Percentiles rank a stretch among this genome's conserved stretches.
phyloP scores from a whole-genome alignment of 2,797 vertebrate genomes.

The Telmatherina bonti region DNA sequence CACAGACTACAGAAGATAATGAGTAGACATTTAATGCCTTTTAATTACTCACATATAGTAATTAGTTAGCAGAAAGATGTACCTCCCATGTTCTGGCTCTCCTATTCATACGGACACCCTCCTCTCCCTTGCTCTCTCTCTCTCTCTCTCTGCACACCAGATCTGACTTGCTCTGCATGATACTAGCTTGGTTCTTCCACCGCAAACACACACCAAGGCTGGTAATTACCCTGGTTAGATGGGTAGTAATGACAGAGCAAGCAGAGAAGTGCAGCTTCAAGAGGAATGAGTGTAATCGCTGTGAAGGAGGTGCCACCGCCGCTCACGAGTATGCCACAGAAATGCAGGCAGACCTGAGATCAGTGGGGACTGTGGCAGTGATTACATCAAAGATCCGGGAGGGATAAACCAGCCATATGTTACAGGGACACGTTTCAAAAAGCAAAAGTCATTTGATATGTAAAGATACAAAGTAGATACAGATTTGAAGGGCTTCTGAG shows the following conservation, averaged over 20 bases:
- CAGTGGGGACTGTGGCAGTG: slow-evolving; percentile 18
- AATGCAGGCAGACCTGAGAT: slow-evolving; percentile 46
- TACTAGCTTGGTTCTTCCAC: slow-evolving; percentile 55
- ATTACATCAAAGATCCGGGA: slow-evolving; percentile 16
- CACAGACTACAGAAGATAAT: slow-evolving; percentile 51
- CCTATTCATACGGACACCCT: slow-evolving; percentile 35
- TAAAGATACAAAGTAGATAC: slow-evolving; percentile 5
- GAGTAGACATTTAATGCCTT: slow-evolving; percentile 56
- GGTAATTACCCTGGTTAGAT: slow-evolving; percentile 73
- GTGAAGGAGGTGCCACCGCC: slow-evolving; percentile 49
- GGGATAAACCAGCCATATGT: slow-evolving; percentile 5
- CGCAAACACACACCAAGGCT: slow-evolving; percentile 68
- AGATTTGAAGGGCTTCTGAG: slow-evolving; percentile 9
- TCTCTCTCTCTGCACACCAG: slow-evolving; percentile 28
- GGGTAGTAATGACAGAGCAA: slow-evolving; percentile 77
- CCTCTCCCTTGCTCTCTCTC: slow-evolving; percentile 1
- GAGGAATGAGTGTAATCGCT: slow-evolving; percentile 58
- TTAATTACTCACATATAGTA: slow-evolving; percentile 71
- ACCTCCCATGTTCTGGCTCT: slow-evolving; percentile 30
- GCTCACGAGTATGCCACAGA: slow-evolving; percentile 30
- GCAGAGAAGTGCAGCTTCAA: slow-evolving; percentile 60
- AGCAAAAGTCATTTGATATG: slow-evolving; percentile 3
- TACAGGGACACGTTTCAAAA: slow-evolving; percentile 3
- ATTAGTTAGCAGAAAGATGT: slow-evolving; percentile 61
- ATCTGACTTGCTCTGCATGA: slow-evolving; percentile 51